These are phyloP conservation scores for Notamacropus eugenii DNA, from an alignment of 2,797 vertebrate genomes.

Conservation along the genomic window DNA sequence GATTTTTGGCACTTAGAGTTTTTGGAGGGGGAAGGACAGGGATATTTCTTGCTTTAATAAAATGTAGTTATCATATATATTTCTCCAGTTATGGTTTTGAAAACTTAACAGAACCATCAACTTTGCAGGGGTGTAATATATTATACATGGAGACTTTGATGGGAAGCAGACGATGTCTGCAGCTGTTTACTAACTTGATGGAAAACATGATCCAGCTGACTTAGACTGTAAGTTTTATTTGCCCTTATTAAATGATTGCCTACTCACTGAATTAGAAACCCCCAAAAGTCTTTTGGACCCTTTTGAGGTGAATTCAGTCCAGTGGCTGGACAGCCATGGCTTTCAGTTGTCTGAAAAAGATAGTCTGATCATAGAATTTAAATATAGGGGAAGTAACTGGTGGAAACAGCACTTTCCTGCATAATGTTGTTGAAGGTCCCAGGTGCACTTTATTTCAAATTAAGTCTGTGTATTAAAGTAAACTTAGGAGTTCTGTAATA, in stretches of 20 bases:
- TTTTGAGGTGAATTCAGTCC: slow-evolving; percentile 17
- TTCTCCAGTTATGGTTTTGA: slow-evolving; percentile 80
- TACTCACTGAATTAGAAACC: slow-evolving; percentile 66
- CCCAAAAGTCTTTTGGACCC: slow-evolving; percentile 3
- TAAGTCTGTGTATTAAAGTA: slow-evolving; percentile 8
- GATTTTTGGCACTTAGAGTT: slow-evolving; percentile 76
- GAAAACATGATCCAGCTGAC: slow-evolving; percentile 79
- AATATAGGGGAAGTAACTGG: background rate
- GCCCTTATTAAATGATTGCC: slow-evolving; percentile 66
- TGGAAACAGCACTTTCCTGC: background rate
- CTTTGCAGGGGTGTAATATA: slow-evolving; percentile 77
- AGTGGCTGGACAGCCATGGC: slow-evolving; percentile 5
- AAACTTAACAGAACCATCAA: slow-evolving; percentile 81
- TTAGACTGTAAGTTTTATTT: slow-evolving; percentile 80
- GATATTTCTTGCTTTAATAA: slow-evolving; percentile 78
- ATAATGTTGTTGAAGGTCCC: background rate
- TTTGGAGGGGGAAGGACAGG: slow-evolving; percentile 63
- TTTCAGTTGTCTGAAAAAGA: slow-evolving; percentile 31
- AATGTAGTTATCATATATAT: slow-evolving; percentile 80
- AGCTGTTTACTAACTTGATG: slow-evolving; percentile 81
- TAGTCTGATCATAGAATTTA: slow-evolving; percentile 48
- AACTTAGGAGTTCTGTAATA: slow-evolving; percentile 12
- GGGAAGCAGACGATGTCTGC: slow-evolving; percentile 82
- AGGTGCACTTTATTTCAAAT: slow-evolving; percentile 41
- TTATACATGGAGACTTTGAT: slow-evolving; percentile 77